Evolutionary conservation across 2,797 vertebrate species (phyloP), one percentile per base, ranked within the genome.

Genomic region (Petrocephalus schoutedeni): DNA sequence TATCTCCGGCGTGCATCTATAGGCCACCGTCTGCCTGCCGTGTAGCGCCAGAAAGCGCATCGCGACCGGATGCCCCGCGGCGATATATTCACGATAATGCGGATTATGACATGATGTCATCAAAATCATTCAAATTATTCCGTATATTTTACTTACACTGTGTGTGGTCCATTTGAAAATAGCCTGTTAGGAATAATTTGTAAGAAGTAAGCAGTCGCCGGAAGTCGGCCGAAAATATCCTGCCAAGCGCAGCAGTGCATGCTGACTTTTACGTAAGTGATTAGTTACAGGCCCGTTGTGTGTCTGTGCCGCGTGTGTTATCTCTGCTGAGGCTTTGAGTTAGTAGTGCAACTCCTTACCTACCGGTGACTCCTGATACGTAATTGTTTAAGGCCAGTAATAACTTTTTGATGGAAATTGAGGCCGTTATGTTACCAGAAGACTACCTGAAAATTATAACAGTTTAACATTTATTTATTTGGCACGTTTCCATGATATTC

Each of bases 1-100:
- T 83, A 7, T 89, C 59, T 45, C 61, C 90, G 58, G 87, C 8
- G 12, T 41, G 77, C 57, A 74, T 49, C 19, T 57, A 41, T 9
- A 4, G 71, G 58, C 57, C n/a, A 71, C 64, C 6, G 21, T 14
- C 41, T 51, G 54, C 56, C 12, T 61, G 59, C 54, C 74, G 16
- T 59, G 32, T 28, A 87, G 58, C 6, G 2, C 45, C 87, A 87
- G 6, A 28, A 45, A 87, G 59, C 3, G 10, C 36, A 51, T 41
- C 56, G 19, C 56, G n/a, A 21, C 74, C 32, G n/a, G 82, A 9
- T 23, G 45, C 23, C 80, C n/a, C 0, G 21, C 36, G 80, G n/a
- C 41, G 14, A 28, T 84, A 10, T 53, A 54, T 51, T 54, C 49
- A 84, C 21, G n/a, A 54, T 21, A 14, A 84, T 84, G 28, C 12